Evolutionary conservation across 2,113 vertebrate genomes (phyloP).

Genomic region (Psittacara wagleri): DNA sequence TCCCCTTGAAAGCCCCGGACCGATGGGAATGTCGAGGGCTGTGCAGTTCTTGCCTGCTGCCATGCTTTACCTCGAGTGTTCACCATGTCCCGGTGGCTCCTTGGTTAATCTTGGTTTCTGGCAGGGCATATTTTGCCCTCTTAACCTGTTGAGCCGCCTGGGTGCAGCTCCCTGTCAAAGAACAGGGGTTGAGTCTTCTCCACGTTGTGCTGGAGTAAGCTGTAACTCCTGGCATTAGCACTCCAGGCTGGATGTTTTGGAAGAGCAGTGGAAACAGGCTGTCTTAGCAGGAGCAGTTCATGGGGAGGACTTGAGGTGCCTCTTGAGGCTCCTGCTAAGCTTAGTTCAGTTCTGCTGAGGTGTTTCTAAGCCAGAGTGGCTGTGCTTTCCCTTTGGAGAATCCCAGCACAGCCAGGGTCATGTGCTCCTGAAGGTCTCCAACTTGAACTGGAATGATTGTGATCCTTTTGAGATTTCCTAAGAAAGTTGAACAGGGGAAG

Average conservation of each 20-base stretch:
- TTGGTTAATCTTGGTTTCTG: neutral
- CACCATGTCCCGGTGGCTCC: neutral
- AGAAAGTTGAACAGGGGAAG: neutral
- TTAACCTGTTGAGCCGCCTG: neutral
- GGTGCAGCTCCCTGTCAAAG: neutral
- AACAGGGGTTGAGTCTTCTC: neutral
- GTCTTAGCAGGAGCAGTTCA: neutral
- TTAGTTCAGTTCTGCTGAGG: neutral
- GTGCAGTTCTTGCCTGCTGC: neutral
- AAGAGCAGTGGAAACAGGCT: neutral
- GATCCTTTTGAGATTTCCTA: neutral
- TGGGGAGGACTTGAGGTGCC: too few relatives aligned
- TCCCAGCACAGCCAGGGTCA: neutral
- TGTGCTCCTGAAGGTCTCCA: neutral
- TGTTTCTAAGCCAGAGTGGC: neutral
- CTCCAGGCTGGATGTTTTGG: neutral
- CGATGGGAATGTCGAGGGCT: neutral
- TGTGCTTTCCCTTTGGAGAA: neutral
- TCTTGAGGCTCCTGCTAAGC: neutral
- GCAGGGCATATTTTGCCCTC: neutral
- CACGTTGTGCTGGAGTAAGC: neutral
- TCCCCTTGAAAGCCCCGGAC: neutral
- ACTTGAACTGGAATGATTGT: neutral
- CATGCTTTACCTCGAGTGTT: rapidly evolving
- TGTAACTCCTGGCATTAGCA: neutral